Percentiles rank a stretch among this genome's conserved stretches.
These are phyloP conservation scores for Tribolium madens DNA, from an alignment of 1,140 invertebrate genomes.

Conservation along the genomic window DNA sequence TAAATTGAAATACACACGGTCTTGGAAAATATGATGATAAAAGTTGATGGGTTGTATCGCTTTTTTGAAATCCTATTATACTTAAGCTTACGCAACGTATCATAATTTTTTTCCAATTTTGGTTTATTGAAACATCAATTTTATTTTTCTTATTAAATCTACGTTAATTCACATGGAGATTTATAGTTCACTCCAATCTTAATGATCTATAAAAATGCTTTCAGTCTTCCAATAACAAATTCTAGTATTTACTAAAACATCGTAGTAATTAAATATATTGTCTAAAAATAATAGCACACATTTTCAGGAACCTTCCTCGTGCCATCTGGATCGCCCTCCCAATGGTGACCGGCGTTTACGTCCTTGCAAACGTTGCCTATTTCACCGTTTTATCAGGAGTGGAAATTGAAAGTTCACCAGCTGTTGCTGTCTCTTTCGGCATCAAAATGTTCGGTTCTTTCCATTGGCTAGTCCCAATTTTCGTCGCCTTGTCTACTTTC, in stretches of 20 bases:
- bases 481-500: conserved; percentile 86
- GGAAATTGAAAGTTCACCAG: conserved; percentile 82
- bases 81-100: too few relatives aligned
- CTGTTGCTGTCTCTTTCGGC: conserved; percentile 89
- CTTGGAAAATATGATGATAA: too few relatives aligned
- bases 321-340: conserved; percentile 91
- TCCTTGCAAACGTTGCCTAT: conserved; percentile 90
- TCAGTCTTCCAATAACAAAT: not conserved
- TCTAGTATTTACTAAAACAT: not conserved
- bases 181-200: too few relatives aligned
- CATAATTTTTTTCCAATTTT: not conserved
- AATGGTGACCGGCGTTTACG: conserved; percentile 87
- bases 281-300: not conserved
- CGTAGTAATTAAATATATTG: too few relatives aligned
- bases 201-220: conserved; percentile 7
- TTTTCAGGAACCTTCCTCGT: conserved; percentile 83
- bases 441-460: conserved; percentile 81
- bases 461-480: conserved; percentile 87
- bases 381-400: conserved; percentile 84
- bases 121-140: not conserved
- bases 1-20: too few relatives aligned
- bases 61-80: too few relatives aligned
- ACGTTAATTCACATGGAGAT: not conserved
- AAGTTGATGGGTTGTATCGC: too few relatives aligned
- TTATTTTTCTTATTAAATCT: not conserved